A percentile compares a stretch with the other conserved stretches of the same genome.
These are phyloP conservation scores for Microctenopoma stevenorrisi DNA, from an alignment of 2,797 vertebrate genomes.

Conservation along the genomic window DNA sequence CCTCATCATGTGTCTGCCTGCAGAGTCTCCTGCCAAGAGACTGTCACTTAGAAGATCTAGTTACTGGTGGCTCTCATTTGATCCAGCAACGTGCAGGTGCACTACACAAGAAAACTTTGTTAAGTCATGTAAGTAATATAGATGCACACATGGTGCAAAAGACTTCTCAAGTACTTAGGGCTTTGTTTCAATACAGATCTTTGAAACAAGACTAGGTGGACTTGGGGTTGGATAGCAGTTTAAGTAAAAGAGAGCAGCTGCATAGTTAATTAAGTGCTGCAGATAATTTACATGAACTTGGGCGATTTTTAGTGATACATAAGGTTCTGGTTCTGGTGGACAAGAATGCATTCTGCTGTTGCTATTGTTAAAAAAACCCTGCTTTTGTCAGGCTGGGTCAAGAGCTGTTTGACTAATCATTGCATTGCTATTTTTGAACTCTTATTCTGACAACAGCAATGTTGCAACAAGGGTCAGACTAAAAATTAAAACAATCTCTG, in stretches of 20 bases:
- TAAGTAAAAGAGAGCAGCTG: constrained; percentile 53
- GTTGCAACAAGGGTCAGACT: constrained; percentile 5
- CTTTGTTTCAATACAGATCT: constrained; percentile 21
- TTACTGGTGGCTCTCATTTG: constrained; percentile 58
- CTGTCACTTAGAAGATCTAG: constrained; percentile 60
- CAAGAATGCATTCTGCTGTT: constrained; percentile 13
- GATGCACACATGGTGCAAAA: constrained; percentile 21
- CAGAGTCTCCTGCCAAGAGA: constrained; percentile 39
- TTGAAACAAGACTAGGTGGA: constrained; percentile 12
- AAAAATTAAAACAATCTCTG: constrained; percentile 4
- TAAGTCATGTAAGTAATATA: constrained; percentile 59
- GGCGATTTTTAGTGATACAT: constrained; percentile 26
- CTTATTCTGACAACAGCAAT: not conserved
- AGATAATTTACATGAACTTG: constrained; percentile 21
- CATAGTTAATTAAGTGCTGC: constrained; percentile 40
- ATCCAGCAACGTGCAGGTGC: constrained; percentile 62
- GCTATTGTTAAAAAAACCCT: not conserved
- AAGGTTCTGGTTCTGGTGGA: constrained; percentile 12
- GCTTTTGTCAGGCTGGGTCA: not conserved
- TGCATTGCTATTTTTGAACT: not conserved
- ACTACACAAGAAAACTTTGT: constrained; percentile 42
- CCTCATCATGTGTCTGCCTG: constrained; percentile 27
- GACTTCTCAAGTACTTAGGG: constrained; percentile 29
- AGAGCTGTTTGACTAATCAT: not conserved
- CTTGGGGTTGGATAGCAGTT: constrained; percentile 33